phyloP scores from a whole-genome alignment of 2,113 vertebrate genomes.

The Myrmophylax atrothorax region DNA sequence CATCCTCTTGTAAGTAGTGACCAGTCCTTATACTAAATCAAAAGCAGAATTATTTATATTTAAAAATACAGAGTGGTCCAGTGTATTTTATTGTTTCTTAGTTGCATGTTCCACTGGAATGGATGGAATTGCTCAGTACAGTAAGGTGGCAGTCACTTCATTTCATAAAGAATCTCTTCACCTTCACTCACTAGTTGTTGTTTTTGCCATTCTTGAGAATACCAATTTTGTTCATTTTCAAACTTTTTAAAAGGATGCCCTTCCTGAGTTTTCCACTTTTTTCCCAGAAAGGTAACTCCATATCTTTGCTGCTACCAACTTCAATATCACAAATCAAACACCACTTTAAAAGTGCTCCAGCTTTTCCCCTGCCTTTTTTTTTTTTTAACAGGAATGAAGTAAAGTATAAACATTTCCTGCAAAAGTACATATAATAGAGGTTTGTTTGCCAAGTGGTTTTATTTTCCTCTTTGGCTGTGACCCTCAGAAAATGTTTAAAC shows the following conservation, averaged over 20 bases:
- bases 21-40: not conserved
- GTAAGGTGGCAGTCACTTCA: not conserved
- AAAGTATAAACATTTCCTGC: conserved; percentile 52
- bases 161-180: not conserved
- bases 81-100: not conserved
- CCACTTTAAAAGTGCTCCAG: not conserved
- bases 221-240: not conserved
- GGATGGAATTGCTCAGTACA: not conserved
- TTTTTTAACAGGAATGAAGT: not conserved
- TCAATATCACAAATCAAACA: conserved; percentile 14
- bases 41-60: not conserved
- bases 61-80: not conserved
- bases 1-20: not conserved
- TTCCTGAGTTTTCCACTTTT: not conserved
- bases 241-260: not conserved
- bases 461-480: conserved; percentile 62
- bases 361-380: not conserved
- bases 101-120: not conserved
- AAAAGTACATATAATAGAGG: conserved; percentile 49
- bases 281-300: not conserved
- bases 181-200: not conserved
- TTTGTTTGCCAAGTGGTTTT: conserved; percentile 65
- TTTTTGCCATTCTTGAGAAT: not conserved
- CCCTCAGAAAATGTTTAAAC: conserved; percentile 62
- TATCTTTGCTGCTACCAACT: not conserved